Percentiles rank a stretch among this genome's conserved stretches.
phyloP scores from a whole-genome alignment of 2,888 invertebrate genomes.

The Agrochola circellaris region DNA sequence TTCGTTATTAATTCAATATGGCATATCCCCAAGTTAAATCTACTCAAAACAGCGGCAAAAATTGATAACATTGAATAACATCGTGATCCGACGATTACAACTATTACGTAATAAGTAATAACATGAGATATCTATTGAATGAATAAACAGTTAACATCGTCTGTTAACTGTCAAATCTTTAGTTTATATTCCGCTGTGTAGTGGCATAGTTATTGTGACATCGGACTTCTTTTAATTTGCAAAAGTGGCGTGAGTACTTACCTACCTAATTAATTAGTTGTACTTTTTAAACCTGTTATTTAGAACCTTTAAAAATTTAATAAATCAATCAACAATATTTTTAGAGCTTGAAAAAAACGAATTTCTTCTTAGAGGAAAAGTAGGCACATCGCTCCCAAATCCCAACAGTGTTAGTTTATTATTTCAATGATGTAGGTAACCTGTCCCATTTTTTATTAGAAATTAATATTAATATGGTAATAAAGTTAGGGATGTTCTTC shows the following conservation, averaged over 20 bases:
- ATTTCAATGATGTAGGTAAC: not conserved
- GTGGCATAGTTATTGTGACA: conserved; percentile 34
- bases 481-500: not conserved
- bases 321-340: not conserved
- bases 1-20: conserved; percentile 7
- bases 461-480: not conserved
- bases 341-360: not conserved
- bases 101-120: conserved; percentile 49
- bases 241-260: conserved; percentile 56
- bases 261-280: not conserved
- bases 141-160: conserved; percentile 44
- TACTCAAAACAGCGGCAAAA: conserved; percentile 28
- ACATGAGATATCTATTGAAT: conserved; percentile 32
- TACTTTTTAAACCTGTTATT: not conserved
- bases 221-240: conserved; percentile 2
- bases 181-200: conserved; percentile 45
- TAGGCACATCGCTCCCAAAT: not conserved
- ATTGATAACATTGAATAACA: conserved; percentile 62
- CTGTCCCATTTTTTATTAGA: not conserved
- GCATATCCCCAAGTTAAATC: not conserved
- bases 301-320: not conserved
- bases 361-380: not conserved
- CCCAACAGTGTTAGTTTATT: not conserved
- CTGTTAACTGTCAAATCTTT: conserved; percentile 36
- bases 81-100: conserved; percentile 48